Base-by-base conservation (phyloP, 2,113 vertebrate genomes). In the Rhagologus leucostigma region DNA sequence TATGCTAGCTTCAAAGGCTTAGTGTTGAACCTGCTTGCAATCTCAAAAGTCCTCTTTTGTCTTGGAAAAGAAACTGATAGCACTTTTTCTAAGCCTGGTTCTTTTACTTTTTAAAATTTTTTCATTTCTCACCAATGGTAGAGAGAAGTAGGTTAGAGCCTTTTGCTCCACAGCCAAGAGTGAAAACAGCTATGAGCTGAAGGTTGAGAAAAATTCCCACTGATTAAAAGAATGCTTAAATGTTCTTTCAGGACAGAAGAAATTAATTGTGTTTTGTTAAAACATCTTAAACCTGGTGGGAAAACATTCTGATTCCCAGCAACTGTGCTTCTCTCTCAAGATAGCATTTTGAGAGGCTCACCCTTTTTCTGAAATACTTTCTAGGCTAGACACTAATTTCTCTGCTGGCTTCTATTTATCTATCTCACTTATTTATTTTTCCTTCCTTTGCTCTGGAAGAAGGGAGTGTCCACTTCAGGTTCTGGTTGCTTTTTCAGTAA, bases 301-400 rank as follows among this genome's bases (percentile, higher is more conserved):
- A 97, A 93, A 65, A 84, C 23, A 84, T 81, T 96, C 87, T 94
- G 23, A 49, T 94, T 97, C 79, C 79, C 94, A 89, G 70, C 76
- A 96, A 33, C 9, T 41, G 39, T 89, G 22, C 67, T 95, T 91
- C 68, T 97, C 59, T 95, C 83, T 59, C 44, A 90, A 93, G 93
- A 56, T 83, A 59, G 59, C 62, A 47, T 80, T 95, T 96, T 71
- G 55, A 92, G 81, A 87, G 67, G 76, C 74, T 97, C 81, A 78
- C 64, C 60, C 74, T 80, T 90, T 95, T 97, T 69, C 64, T 93
- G 71, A 87, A 88, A 83, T 92, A 49, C 50, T 76, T 92, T 80
- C 42, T 92, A 74, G 71, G 42, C 68, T 77, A 63, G 71, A 77
- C 79, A 47, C 16, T 67, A 77, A 65, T 95, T 86, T 64, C 59